Evolutionary conservation across 2,888 invertebrate genomes (phyloP).

Genomic region (Eulithis testata): DNA sequence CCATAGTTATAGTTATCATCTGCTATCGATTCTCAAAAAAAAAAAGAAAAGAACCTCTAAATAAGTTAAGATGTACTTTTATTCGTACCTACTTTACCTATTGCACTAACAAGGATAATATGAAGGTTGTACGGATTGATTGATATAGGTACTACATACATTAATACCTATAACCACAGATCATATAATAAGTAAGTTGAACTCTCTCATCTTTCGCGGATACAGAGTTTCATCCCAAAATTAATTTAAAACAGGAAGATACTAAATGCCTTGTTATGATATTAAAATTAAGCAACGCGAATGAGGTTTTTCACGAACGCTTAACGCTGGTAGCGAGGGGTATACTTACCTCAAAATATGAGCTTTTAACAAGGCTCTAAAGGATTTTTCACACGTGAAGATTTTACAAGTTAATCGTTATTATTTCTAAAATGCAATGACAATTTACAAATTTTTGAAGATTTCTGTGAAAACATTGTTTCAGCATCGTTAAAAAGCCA

Average conservation of each 20-base stretch:
- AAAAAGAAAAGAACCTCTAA: no score
- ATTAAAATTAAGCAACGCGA: slow-evolving; percentile 48
- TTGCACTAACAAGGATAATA: no score
- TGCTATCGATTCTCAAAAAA: no score
- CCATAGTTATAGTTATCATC: no score
- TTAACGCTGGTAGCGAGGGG: slow-evolving; percentile 52
- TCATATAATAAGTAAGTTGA: no score
- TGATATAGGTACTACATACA: no score
- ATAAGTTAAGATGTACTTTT: no score
- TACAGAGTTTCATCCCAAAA: slow-evolving; percentile 27
- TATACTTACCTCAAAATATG: slow-evolving; percentile 67
- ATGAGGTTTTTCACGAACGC: slow-evolving; percentile 47
- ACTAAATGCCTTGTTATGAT: slow-evolving; percentile 43
- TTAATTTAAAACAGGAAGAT: slow-evolving; percentile 51
- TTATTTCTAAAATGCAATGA: neutral
- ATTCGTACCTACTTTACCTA: no score
- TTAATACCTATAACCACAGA: no score
- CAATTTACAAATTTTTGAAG: neutral
- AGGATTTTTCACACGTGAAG: slow-evolving; percentile 1
- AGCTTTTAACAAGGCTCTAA: slow-evolving; percentile 63
- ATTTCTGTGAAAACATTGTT: no score
- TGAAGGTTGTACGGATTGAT: no score
- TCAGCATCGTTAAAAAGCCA: no score
- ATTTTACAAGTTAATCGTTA: neutral
- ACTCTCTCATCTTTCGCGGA: neutral